Evolutionary conservation across 2,888 invertebrate genomes (phyloP).

Genomic region (Gymnosoma rotundatum): DNA sequence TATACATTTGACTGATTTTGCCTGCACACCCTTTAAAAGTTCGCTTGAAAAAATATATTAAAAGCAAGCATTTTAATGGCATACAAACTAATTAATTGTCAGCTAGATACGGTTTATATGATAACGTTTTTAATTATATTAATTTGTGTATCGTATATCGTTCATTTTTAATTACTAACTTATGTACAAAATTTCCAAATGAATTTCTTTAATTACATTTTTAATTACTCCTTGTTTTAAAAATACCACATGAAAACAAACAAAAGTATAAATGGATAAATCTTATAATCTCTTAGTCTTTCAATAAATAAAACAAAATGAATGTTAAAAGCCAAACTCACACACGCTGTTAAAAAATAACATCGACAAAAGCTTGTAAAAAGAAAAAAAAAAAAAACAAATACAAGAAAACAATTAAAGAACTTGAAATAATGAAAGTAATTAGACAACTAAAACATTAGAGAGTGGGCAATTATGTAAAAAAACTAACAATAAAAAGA

Average conservation of each 20-base stretch:
- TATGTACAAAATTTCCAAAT: too few relatives aligned
- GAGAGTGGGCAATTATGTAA: neutral
- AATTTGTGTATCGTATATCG: too few relatives aligned
- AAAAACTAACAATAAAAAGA: neutral
- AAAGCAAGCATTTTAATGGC: too few relatives aligned
- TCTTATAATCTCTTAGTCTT: neutral
- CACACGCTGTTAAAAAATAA: neutral
- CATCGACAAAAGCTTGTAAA: neutral
- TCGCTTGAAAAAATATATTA: too few relatives aligned
- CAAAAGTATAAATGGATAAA: neutral
- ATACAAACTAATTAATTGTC: too few relatives aligned
- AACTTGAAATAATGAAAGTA: neutral
- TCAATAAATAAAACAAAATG: neutral
- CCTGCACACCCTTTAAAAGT: too few relatives aligned
- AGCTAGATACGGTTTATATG: too few relatives aligned
- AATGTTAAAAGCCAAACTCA: neutral
- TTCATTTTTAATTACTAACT: too few relatives aligned
- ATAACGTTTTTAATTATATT: too few relatives aligned
- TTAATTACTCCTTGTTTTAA: neutral
- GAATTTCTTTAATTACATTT: too few relatives aligned
- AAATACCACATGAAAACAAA: neutral
- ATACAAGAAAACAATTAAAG: neutral
- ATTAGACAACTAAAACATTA: neutral
- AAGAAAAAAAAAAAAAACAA: too few relatives aligned
- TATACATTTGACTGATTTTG: too few relatives aligned